Evolutionary conservation across 2,113 vertebrate genomes (phyloP).

Genomic region (Anser cygnoides): DNA sequence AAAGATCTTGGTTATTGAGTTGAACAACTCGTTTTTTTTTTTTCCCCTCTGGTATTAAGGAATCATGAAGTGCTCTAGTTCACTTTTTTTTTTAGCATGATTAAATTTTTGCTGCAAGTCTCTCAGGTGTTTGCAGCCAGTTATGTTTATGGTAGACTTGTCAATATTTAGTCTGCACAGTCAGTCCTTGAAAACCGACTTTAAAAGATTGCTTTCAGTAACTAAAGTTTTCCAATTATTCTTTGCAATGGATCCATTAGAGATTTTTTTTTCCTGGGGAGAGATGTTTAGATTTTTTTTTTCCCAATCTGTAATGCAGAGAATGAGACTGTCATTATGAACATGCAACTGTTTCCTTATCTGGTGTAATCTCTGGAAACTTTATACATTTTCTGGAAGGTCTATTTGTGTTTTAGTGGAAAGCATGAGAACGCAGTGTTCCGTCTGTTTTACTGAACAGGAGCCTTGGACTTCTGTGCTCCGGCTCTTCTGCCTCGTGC

Average conservation of each 20-base stretch:
- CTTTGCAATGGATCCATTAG: background rate
- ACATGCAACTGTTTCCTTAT: background rate
- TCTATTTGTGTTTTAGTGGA: background rate
- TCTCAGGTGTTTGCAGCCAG: background rate
- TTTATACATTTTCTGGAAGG: background rate
- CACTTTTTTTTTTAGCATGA: background rate
- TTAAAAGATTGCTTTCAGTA: background rate
- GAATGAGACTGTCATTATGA: background rate
- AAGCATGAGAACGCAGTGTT: background rate
- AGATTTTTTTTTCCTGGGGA: background rate
- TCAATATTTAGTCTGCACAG: background rate
- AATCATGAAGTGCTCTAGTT: background rate
- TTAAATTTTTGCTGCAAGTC: background rate
- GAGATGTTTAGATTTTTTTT: background rate
- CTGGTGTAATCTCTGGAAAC: background rate
- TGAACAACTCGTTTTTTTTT: background rate
- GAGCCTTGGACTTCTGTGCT: background rate
- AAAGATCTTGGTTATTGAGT: background rate
- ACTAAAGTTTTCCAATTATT: background rate
- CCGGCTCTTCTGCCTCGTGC: background rate
- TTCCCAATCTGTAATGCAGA: background rate
- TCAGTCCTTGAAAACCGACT: background rate
- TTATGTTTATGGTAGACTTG: background rate
- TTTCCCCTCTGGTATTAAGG: background rate
- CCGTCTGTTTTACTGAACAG: background rate